Base-by-base conservation (phyloP, 2,888 invertebrate species). In the Synanthedon formicaeformis region DNA sequence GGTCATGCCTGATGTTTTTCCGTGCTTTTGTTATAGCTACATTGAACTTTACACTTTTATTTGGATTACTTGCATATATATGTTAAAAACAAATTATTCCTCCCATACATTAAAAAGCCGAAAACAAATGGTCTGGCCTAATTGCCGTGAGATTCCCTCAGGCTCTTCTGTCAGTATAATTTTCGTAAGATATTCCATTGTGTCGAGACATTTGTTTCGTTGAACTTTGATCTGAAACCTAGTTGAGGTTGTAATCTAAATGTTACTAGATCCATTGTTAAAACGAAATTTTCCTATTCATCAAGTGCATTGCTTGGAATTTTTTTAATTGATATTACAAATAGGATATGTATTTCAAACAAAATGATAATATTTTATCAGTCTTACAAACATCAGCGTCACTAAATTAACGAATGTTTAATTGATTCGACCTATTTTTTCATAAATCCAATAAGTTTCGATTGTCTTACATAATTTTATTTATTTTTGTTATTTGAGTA, bases 131-230 rank as follows among this genome's bases (percentile, higher is more conserved):
- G 45, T 45, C 45, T 45, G n/a, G 45, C 45, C 45, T 45, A 45
- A 45, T 13, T 45, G 49, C 1, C 49, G 49, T 49, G 49, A 16
- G 16, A 49, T 16, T 14, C 14, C 45, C 45, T n/a, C 45, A 5
- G 45, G n/a, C 34, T 10, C n/a, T 6, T n/a, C 66, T 60, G 55
- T 53, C 66, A 58, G 64, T 65, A 56, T 51, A 45, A 50, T 53
- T 69, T 68, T 57, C 63, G 61, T 62, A 69, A 70, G 55, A 70
- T 55, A 60, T 60, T 54, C 60, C 58, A 62, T 66, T 68, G 62
- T 69, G 55, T 56, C 57, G 62, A 14, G n/a, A 45, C 45, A 45
- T 45, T 45, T 45, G 13, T 14, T 45, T 45, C 13, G 12, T 14
- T 45, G 45, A 58, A 57, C 57, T 59, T 52, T 60, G 50, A 40